Base-by-base conservation (phyloP, 2,797 vertebrate species). In the Chelon auratus region DNA sequence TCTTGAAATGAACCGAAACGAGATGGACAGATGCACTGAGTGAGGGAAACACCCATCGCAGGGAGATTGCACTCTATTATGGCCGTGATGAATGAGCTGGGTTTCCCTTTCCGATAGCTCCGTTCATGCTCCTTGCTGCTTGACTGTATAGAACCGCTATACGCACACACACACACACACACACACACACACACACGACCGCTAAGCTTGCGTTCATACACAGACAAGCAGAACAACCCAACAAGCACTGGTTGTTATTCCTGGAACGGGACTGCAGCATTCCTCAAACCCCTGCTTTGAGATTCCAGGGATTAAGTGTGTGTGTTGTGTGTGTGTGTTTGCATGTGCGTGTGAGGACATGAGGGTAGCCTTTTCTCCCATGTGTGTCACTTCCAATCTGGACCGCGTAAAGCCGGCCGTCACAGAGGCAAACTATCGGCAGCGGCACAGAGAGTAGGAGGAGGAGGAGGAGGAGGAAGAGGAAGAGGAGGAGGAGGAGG, bases 341-440 rank as follows among this genome's bases (percentile, higher is more conserved):
- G 52, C 14, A 50, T 57, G 65, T 73, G 53, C 72, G 74, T 70
- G 62, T 67, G 68, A 70, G 78, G 72, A 85, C 80, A 79, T 42
- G 68, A 87, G 86, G 86, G 85, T 85, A 81, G 85, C 52, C 65
- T 85, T 86, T 87, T 79, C 75, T 90, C 84, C 75, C 1, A 43
- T 77, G 78, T 88, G 77, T 83, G 90, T 92, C 93, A 89, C 63
- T 82, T 91, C 81, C 80, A 91, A 91, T 94, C 87, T 90, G 85
- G 64, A 78, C 81, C 68, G 77, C 74, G 76, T 70, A 1, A 84
- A 76, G 81, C 66, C 80, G 81, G 80, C 77, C 66, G 18, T 83
- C 86, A 87, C 68, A 82, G 80, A 86, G 61, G 82, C 72, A 84
- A 88, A 91, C 75, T 89, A 86, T 85, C 83, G 64, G 83, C 75